Evolutionary conservation across 2,797 vertebrate genomes (phyloP).

Genomic region (Diglossa cyanea): DNA sequence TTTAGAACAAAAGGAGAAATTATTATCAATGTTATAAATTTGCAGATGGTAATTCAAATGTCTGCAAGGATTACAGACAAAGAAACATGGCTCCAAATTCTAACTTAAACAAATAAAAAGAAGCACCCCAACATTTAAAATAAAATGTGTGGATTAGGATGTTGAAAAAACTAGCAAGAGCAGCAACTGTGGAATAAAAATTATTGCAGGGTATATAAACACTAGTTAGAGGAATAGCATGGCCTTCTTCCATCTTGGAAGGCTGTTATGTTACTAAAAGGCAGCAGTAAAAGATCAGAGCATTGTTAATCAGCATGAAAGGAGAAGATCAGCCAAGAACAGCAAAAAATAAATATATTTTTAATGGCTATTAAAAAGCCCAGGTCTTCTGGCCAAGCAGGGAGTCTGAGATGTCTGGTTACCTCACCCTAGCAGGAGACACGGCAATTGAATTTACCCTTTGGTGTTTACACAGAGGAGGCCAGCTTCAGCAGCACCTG

Average conservation of each 20-base stretch:
- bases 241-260: conserved; percentile 51
- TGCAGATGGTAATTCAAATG: background rate
- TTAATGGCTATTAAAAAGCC: conserved; percentile 40
- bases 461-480: background rate
- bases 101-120: background rate
- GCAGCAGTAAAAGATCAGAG: conserved; percentile 55
- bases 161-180: conserved; percentile 21
- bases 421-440: conserved; percentile 18
- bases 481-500: background rate
- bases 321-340: conserved; percentile 44
- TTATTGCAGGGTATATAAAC: conserved; percentile 46
- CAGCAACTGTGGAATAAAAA: conserved; percentile 30
- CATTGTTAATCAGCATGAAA: conserved; percentile 59
- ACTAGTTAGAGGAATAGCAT: conserved; percentile 28
- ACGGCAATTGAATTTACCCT: background rate
- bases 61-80: background rate
- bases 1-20: background rate
- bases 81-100: background rate
- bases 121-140: background rate
- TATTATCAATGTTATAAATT: background rate
- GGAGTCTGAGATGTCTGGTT: conserved; percentile 38
- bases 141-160: background rate
- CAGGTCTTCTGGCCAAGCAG: conserved; percentile 35
- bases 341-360: conserved; percentile 50
- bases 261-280: conserved; percentile 35